These are phyloP conservation scores for Aythya baeri DNA, from an alignment of 2,113 vertebrate genomes.

Conservation along the genomic window DNA sequence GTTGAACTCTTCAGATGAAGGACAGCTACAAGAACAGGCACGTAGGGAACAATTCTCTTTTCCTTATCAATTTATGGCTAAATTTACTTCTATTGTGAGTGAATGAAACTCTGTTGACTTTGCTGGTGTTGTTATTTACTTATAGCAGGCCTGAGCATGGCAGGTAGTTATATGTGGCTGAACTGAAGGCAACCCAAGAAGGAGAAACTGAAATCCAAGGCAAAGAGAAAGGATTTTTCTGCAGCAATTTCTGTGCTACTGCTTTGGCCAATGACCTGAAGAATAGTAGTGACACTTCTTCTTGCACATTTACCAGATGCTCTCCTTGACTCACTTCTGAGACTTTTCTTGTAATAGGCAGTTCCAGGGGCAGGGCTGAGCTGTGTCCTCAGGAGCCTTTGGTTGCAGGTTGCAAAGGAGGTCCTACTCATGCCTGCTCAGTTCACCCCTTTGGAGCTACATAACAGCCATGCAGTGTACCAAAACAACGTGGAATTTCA, in stretches of 20 bases:
- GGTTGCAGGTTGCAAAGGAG: not conserved
- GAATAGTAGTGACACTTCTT: not conserved
- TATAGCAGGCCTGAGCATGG: not conserved
- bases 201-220: not conserved
- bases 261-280: not conserved
- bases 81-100: conserved; percentile 42
- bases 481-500: not conserved
- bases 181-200: not conserved
- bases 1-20: conserved; percentile 51
- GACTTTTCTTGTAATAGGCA: not conserved
- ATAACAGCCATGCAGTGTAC: not conserved
- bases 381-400: not conserved
- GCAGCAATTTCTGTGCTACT: not conserved
- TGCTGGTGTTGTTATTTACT: not conserved
- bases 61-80: conserved; percentile 59
- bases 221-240: not conserved
- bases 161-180: not conserved
- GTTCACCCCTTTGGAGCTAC: not conserved
- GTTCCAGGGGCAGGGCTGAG: not conserved
- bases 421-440: fast-evolving
- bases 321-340: not conserved
- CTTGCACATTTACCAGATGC: not conserved
- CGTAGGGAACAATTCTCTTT: conserved; percentile 64
- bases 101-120: conserved; percentile 49
- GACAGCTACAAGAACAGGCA: conserved; percentile 64